A percentile compares a stretch with the other conserved stretches of the same genome.
Evolutionary conservation across 1,140 invertebrate species (phyloP).

Genomic region (Choristoneura fumiferana): DNA sequence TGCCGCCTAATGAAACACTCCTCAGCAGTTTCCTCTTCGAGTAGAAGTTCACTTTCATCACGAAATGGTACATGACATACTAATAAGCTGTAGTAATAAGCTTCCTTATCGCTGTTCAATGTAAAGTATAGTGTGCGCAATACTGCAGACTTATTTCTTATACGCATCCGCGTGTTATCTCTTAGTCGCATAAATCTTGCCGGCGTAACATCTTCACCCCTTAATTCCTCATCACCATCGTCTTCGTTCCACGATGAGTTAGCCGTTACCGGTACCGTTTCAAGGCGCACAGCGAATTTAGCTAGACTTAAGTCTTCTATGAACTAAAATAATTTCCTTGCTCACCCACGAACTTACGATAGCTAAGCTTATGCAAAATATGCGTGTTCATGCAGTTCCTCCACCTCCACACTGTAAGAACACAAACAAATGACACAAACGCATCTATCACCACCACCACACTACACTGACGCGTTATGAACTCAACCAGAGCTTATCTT

Average conservation of each 20-base stretch:
- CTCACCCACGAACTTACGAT: too few relatives aligned
- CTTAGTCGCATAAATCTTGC: slow-evolving; percentile 22
- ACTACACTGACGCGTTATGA: too few relatives aligned
- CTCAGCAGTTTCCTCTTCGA: slow-evolving; percentile 26
- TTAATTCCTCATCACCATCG: slow-evolving; percentile 29
- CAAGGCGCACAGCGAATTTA: slow-evolving; percentile 28
- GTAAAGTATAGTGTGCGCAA: slow-evolving; percentile 32
- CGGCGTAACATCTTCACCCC: slow-evolving; percentile 15
- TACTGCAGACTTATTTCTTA: slow-evolving; percentile 31
- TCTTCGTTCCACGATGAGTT: slow-evolving; percentile 24
- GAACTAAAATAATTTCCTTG: too few relatives aligned
- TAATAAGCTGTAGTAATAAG: slow-evolving; percentile 21
- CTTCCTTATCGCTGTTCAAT: slow-evolving; percentile 34
- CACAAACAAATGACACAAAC: too few relatives aligned
- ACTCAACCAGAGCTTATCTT: too few relatives aligned
- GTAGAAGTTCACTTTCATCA: slow-evolving; percentile 16
- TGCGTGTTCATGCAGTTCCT: too few relatives aligned
- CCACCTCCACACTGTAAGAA: too few relatives aligned
- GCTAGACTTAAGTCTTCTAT: too few relatives aligned
- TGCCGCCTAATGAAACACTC: slow-evolving; percentile 28
- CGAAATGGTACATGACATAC: slow-evolving; percentile 22
- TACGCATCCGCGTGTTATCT: slow-evolving; percentile 34
- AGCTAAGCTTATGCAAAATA: too few relatives aligned
- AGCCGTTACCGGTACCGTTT: slow-evolving; percentile 17
- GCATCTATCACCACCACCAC: too few relatives aligned